Conservation (phyloP, 2,113 vertebrate species). For the Psilopogon haemacephalus region DNA sequence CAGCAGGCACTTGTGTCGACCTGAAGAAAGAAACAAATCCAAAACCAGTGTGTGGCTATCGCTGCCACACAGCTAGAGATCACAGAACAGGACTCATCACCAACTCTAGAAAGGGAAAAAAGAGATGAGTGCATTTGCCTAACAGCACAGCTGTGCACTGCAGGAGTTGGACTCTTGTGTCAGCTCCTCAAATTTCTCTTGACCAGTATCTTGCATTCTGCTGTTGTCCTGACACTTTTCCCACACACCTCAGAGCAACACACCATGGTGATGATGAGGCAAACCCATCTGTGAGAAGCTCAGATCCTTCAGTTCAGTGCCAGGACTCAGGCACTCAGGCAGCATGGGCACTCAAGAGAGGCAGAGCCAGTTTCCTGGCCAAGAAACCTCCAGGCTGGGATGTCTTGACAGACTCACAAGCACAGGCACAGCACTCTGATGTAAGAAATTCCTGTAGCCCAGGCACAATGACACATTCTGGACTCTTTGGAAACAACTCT, state of each 20-base stretch:
- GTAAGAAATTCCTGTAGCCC: not conserved
- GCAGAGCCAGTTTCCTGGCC: not conserved
- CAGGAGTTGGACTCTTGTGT: fast-evolving
- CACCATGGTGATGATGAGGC: fast-evolving
- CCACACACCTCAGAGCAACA: not conserved
- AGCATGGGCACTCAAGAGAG: not conserved
- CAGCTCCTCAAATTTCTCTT: not conserved
- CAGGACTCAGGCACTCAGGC: not conserved
- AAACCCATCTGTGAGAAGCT: not conserved
- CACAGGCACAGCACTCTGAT: not conserved
- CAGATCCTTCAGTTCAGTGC: not conserved
- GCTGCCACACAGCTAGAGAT: not conserved
- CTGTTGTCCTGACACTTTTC: not conserved
- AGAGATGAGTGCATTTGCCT: not conserved
- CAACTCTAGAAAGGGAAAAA: not conserved
- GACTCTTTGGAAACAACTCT: not conserved
- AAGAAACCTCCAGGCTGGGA: not conserved
- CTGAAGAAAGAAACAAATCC: constrained; percentile 46
- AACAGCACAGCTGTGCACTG: not conserved
- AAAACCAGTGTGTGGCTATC: not conserved
- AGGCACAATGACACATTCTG: not conserved
- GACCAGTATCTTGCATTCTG: not conserved
- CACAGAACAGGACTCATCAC: not conserved
- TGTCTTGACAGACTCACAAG: not conserved
- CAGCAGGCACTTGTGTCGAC: constrained; percentile 79